These are phyloP conservation scores for Noctuana brunneofusca DNA, from an alignment of 2,888 invertebrate species.

Conservation along the genomic window DNA sequence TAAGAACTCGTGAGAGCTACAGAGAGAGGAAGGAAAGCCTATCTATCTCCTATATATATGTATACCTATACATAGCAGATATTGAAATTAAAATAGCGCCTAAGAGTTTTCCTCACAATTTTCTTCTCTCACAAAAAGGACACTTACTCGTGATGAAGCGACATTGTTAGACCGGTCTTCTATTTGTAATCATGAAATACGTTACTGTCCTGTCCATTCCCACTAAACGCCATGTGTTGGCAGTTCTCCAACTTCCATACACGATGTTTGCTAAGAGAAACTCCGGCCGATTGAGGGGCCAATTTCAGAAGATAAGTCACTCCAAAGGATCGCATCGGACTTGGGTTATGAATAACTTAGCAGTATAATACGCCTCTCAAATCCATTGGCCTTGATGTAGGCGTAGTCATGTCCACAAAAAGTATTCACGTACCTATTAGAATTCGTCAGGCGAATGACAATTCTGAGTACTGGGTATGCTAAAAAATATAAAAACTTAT, in stretches of 20 bases:
- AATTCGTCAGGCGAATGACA: too few relatives aligned
- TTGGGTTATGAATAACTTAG: slow-evolving; percentile 59
- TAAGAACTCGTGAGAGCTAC: too few relatives aligned
- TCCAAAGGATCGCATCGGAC: slow-evolving; percentile 45
- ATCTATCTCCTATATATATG: too few relatives aligned
- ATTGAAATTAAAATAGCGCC: too few relatives aligned
- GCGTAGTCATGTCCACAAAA: background rate
- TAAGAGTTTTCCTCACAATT: too few relatives aligned
- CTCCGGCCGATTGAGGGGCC: slow-evolving; percentile 51
- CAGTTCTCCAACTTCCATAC: slow-evolving; percentile 63
- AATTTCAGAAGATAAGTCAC: slow-evolving; percentile 49
- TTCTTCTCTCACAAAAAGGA: too few relatives aligned
- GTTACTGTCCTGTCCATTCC: slow-evolving; percentile 7
- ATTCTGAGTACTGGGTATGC: too few relatives aligned
- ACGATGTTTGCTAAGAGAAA: slow-evolving; percentile 35
- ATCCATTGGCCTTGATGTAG: slow-evolving; percentile 19
- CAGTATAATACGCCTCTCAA: slow-evolving; percentile 48
- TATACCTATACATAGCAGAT: too few relatives aligned
- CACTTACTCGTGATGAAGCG: background rate
- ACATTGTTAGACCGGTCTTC: slow-evolving; percentile 5
- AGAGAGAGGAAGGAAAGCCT: too few relatives aligned
- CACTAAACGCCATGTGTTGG: slow-evolving; percentile 52
- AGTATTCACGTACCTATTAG: too few relatives aligned
- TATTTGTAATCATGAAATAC: slow-evolving; percentile 33
- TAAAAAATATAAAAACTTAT: too few relatives aligned